A percentile compares a stretch with the other conserved stretches of the same genome.
These are phyloP conservation scores for Rhineura floridana DNA, from an alignment of 2,113 vertebrate genomes.

Conservation along the genomic window DNA sequence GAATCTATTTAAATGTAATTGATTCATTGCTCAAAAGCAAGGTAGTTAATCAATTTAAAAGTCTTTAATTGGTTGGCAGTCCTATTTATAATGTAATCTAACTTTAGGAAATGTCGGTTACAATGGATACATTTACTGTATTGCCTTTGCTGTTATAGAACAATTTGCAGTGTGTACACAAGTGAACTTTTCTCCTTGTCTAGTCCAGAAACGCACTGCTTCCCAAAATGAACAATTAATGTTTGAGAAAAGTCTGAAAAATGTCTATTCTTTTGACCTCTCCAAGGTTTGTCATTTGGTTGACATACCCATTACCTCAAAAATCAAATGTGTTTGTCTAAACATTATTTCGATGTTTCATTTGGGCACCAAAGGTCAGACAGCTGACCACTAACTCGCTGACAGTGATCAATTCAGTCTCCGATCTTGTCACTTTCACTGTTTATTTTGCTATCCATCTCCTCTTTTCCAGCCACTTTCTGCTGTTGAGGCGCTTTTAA, in stretches of 20 bases:
- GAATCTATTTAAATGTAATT: constrained; percentile 26
- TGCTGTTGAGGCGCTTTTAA: constrained; percentile 88
- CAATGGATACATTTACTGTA: not conserved
- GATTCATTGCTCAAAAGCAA: constrained; percentile 10
- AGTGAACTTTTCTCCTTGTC: constrained; percentile 30
- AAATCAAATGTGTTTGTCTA: constrained; percentile 90
- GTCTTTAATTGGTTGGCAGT: constrained; percentile 15
- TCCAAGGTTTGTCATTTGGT: constrained; percentile 85
- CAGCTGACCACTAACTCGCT: constrained; percentile 81
- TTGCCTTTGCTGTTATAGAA: not conserved
- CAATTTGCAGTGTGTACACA: not conserved
- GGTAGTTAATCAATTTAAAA: constrained; percentile 22
- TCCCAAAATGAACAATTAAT: constrained; percentile 77
- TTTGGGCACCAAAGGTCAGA: constrained; percentile 83
- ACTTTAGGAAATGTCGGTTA: not conserved
- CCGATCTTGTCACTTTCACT: constrained; percentile 79
- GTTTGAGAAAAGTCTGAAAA: constrained; percentile 81
- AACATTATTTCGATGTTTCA: constrained; percentile 86
- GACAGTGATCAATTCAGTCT: constrained; percentile 86
- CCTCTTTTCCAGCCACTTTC: constrained; percentile 81
- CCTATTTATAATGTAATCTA: not conserved
- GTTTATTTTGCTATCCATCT: constrained; percentile 86
- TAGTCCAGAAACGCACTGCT: constrained; percentile 46
- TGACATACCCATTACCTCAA: constrained; percentile 87
- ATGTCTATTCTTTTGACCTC: constrained; percentile 84